Conservation (phyloP, 2,888 invertebrate species). For the Agrotis ipsilon region DNA sequence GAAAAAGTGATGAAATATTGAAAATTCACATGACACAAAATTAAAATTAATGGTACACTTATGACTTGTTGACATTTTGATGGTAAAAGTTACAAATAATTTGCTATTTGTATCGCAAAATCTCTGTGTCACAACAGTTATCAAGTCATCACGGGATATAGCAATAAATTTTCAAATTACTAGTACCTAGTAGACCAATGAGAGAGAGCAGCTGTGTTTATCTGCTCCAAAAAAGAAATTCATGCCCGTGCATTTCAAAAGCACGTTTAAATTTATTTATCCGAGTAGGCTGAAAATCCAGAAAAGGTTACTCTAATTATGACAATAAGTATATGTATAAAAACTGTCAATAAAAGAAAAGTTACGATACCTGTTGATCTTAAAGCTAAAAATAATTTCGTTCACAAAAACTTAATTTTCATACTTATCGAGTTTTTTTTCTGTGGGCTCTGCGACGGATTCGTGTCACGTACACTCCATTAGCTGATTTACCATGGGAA, state of each 20-base stretch:
- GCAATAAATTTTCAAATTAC: neutral
- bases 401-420: conserved; percentile 73
- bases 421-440: conserved; percentile 69
- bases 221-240: neutral
- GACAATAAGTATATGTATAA: conserved; percentile 10
- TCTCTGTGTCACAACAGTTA: conserved; percentile 20
- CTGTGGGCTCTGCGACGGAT: conserved; percentile 62
- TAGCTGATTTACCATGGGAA: conserved; percentile 82
- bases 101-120: conserved; percentile 27
- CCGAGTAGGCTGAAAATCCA: neutral
- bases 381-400: conserved; percentile 73
- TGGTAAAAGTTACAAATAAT: conserved; percentile 1
- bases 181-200: conserved; percentile 1
- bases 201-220: neutral
- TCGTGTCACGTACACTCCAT: conserved; percentile 81
- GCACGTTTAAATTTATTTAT: neutral
- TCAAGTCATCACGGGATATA: conserved; percentile 11
- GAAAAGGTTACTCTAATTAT: conserved; percentile 8
- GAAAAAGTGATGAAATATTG: no score
- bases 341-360: conserved; percentile 43
- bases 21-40: no score
- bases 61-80: neutral
- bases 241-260: conserved; percentile 17
- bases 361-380: conserved; percentile 74
- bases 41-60: no score